Evolutionary conservation across 2,113 vertebrate species (phyloP), one percentile per base, ranked within the genome.

Genomic region (Siphamia tubifer): DNA sequence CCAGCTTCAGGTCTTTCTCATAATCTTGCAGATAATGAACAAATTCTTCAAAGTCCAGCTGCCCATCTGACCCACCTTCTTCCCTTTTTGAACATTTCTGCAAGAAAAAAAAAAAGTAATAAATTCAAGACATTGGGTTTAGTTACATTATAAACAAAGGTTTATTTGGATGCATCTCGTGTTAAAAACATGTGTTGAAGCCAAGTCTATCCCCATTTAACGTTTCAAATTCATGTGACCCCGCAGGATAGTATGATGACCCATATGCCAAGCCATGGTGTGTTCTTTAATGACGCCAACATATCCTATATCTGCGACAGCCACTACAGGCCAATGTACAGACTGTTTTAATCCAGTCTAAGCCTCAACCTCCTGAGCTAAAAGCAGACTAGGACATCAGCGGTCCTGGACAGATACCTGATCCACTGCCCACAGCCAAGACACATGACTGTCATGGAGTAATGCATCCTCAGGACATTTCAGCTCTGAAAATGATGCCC

Each of bases 11-110:
- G 38, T 99, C 98, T 81, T 96, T 99, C 77, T 99, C 96, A 0
- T 98, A 95, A 51, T 98, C 98, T 31, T 98, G 96, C 36, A 99
- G 94, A 79, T 99, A 99, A 66, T 97, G 96, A 44, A 99, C 96
- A 49, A 99, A 98, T 62, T 99, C 96, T 56, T 99, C 96, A 44
- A 99, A 98, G 87, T 96, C 97, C 81, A 99, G 91, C 77, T 98
- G 96, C 12, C 93, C 95, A 8, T 94, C 95, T 0, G 92, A 79
- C 52, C 91, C 90, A 10, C 91, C 93, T 53, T 95, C 94, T 28
- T 94, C 94, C 12, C 90, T 90, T 80, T 94, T 94, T 4, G 93
- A 87, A 2, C 93, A 93, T 97, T 98, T 97, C 97, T 99, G 88
- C 31, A 77, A 61, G 1, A 4, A 7, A 27, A 38, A 6, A 23